Conservation (phyloP, 2,113 vertebrate species). For the Falco punctatus region DNA sequence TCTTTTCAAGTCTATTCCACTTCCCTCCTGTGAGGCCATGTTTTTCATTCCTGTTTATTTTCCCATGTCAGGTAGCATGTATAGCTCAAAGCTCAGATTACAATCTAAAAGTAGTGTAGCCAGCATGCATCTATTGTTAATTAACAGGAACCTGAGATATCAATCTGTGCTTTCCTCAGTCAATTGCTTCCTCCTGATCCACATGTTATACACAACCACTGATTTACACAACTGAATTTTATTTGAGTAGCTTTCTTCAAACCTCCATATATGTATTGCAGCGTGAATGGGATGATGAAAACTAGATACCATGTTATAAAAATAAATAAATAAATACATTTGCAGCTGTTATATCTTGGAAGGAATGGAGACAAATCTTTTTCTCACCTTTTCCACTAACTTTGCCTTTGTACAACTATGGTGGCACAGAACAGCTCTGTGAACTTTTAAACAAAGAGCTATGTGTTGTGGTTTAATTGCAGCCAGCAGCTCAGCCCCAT, state of each 20-base stretch:
- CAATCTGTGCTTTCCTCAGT: background rate
- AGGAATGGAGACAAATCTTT: background rate
- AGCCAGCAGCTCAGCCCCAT: too few species aligned
- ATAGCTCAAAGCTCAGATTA: background rate
- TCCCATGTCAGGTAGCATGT: background rate
- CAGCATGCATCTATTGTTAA: background rate
- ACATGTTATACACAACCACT: fast-evolving
- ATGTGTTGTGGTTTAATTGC: too few species aligned
- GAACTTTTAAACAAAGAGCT: background rate
- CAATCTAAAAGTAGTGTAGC: background rate
- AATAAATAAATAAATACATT: background rate
- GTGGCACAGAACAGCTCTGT: background rate
- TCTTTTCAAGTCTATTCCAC: background rate
- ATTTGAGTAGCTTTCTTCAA: background rate
- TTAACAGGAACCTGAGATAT: background rate
- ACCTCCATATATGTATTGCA: background rate
- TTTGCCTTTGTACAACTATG: background rate
- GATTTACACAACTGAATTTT: background rate
- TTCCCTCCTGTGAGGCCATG: background rate
- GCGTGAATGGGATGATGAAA: background rate
- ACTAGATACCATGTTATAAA: background rate
- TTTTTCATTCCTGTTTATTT: background rate
- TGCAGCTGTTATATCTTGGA: background rate
- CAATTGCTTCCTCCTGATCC: background rate
- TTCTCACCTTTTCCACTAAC: background rate